Evolutionary conservation across 2,113 vertebrate genomes (phyloP).

Genomic region (Catharus minimus): DNA sequence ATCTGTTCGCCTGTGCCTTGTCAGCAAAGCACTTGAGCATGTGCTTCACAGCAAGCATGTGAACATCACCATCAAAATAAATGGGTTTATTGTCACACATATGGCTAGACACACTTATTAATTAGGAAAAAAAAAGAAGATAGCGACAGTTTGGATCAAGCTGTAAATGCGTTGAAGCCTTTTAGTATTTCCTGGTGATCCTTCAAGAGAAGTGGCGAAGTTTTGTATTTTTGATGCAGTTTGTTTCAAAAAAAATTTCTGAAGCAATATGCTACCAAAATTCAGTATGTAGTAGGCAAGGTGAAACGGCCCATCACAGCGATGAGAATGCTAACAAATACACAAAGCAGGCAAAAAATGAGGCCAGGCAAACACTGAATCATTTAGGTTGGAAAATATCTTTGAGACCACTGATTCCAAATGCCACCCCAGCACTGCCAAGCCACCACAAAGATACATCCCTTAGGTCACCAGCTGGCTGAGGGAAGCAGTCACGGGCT

Average conservation of each 20-base stretch:
- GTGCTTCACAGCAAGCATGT: conserved; percentile 40
- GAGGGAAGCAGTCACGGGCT: rapidly evolving
- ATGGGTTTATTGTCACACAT: conserved; percentile 45
- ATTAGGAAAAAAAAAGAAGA: background rate
- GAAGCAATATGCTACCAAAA: background rate
- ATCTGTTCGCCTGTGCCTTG: conserved; percentile 35
- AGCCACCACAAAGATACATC: background rate
- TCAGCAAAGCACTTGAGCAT: conserved; percentile 25
- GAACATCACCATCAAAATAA: conserved; percentile 41
- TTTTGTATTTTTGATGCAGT: background rate
- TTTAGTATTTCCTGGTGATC: background rate
- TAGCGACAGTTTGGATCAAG: background rate
- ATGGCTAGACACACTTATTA: conserved; percentile 37
- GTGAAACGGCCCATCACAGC: background rate
- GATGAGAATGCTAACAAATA: background rate
- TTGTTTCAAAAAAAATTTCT: background rate
- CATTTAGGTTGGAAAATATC: background rate
- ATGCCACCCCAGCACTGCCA: background rate
- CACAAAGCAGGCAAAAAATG: background rate
- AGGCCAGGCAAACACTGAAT: background rate
- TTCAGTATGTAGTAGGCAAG: background rate
- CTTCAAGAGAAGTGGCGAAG: background rate
- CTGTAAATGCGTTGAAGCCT: background rate
- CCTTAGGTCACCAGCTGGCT: background rate
- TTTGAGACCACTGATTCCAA: background rate